Evolutionary conservation across 2,797 vertebrate species (phyloP).

Genomic region (Thamnophis elegans): DNA sequence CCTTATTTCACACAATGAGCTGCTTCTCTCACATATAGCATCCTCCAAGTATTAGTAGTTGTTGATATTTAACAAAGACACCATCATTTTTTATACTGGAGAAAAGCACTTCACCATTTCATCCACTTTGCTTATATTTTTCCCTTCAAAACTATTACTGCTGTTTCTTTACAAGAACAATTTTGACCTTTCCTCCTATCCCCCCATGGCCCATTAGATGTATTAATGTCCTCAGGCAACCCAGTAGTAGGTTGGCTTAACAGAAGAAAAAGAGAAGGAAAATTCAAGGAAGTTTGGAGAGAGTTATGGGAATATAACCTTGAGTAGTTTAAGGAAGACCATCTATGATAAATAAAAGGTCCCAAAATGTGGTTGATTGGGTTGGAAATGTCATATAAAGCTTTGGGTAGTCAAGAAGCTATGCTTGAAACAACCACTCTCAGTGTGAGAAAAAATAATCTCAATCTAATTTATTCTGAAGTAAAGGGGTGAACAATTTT

Average conservation of each 20-base stretch:
- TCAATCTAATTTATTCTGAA: background rate
- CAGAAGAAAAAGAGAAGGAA: background rate
- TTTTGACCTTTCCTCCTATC: background rate
- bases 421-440: background rate
- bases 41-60: background rate
- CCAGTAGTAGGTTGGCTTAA: background rate
- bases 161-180: background rate
- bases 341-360: background rate
- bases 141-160: background rate
- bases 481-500: background rate
- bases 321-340: background rate
- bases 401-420: background rate
- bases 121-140: background rate
- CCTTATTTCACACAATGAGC: background rate
- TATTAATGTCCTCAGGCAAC: background rate
- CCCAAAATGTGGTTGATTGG: too few relatives aligned
- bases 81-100: background rate
- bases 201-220: background rate
- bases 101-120: background rate
- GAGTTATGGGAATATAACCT: background rate
- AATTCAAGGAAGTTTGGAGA: background rate
- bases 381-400: background rate
- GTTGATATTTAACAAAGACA: background rate
- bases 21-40: background rate
- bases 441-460: background rate